Evolutionary conservation across 2,797 vertebrate species (phyloP), one percentile per base, ranked within the genome.

Genomic region (Alectoris magna): DNA sequence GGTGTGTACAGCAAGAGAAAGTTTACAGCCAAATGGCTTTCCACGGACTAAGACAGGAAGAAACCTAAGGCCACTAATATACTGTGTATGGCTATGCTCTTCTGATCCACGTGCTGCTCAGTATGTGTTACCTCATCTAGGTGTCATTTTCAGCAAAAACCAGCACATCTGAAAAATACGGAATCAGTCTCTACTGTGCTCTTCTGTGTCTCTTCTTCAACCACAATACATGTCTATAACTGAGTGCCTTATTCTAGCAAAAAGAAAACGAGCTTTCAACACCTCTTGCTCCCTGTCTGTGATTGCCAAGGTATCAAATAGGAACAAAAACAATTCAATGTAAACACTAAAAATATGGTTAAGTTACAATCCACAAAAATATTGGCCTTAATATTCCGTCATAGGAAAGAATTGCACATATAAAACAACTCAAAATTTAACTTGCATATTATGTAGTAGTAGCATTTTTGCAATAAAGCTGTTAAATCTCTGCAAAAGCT

Each of bases 401-500:
- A 81, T 39, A 41, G 79, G 49, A 70, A 95, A 81, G 43, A 59
- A 73, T 64, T 58, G 29, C 27, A 71, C 21, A 48, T 48, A 43
- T 22, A 87, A 92, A 95, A 60, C 70, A 62, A 70, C 39, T 93
- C 55, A 84, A 93, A 91, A 88, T 64, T 39, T 53, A n/a, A 59
- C 64, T 78, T 71, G 34, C 21, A 60, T 41, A 39, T 60, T 90
- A 89, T 14, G 18, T 10, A 26, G 77, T 34, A 79, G 53, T 36
- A 91, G 71, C 23, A 62, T 91, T 96, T 93, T 93, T 71, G 78
- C 31, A 91, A 36, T 56, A 84, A 69, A 85, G 70, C n/a, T 76
- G 46, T 81, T 91, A 81, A 90, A 96, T 69, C 71, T 83, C 56
- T 95, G 85, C 53, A 95, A 96, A 96, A 96, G 18, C 53, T 89